Percentiles rank a stretch among this genome's conserved stretches.
Evolutionary conservation across 2,113 vertebrate species (phyloP).

Genomic region (Ptilonorhynchus violaceus): DNA sequence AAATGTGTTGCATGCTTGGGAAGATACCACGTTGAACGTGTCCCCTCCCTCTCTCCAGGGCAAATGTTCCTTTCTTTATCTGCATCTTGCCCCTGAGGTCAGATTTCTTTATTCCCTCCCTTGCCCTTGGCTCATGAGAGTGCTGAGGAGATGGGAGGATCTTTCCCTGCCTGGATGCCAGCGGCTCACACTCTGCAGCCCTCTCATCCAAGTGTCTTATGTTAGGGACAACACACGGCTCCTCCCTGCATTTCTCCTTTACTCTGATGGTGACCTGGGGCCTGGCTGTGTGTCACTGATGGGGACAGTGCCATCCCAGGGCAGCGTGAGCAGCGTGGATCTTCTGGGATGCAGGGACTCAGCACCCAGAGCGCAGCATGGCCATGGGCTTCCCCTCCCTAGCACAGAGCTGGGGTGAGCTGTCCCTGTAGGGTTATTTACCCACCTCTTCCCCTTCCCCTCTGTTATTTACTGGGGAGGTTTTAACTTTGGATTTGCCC

Average conservation of each 20-base stretch:
- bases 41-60: not conserved
- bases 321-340: rapidly evolving
- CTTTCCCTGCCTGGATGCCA: not conserved
- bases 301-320: not conserved
- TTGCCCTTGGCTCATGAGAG: not conserved
- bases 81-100: not conserved
- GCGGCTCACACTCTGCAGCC: not conserved
- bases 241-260: not conserved
- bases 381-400: not conserved
- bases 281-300: not conserved
- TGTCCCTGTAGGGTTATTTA: not conserved
- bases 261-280: not conserved
- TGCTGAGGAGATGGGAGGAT: not conserved
- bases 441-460: not conserved
- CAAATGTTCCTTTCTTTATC: not conserved
- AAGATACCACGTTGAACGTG: rapidly evolving
- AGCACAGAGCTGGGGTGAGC: not conserved
- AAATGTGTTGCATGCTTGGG: not conserved
- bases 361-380: not conserved
- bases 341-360: not conserved
- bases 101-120: not conserved
- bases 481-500: not conserved
- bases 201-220: not conserved
- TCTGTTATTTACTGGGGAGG: not conserved
- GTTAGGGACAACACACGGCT: not conserved